A percentile compares a stretch with the other conserved stretches of the same genome.
Evolutionary conservation across 2,797 vertebrate species (phyloP).

Genomic region (Notolepis coatsorum): DNA sequence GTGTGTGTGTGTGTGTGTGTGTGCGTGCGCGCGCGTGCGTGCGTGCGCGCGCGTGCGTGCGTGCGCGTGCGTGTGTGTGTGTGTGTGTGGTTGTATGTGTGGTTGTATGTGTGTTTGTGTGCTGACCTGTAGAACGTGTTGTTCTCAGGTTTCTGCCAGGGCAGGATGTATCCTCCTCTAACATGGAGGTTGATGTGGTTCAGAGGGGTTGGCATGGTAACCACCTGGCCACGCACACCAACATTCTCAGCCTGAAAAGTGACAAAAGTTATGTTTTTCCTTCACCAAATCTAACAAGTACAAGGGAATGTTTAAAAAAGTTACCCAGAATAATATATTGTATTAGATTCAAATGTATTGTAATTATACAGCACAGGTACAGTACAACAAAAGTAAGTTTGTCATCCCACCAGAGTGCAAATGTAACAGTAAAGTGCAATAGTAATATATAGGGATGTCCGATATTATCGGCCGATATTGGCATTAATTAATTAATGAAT

Average conservation of each 20-base stretch:
- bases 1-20: neutral
- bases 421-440: no score
- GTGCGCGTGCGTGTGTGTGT: neutral
- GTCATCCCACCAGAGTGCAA: no score
- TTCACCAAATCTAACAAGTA: no score
- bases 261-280: no score
- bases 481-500: no score
- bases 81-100: neutral
- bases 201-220: constrained; percentile 74
- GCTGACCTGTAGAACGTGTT: constrained; percentile 86
- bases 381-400: no score
- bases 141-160: constrained; percentile 86
- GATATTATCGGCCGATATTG: no score
- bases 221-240: constrained; percentile 10
- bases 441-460: no score
- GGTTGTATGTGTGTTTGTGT: neutral
- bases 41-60: neutral
- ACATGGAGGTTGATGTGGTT: constrained; percentile 90
- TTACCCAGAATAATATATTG: constrained; percentile 3
- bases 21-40: no score
- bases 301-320: neutral
- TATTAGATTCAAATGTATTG: no score
- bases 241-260: constrained; percentile 70
- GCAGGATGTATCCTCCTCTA: constrained; percentile 89
- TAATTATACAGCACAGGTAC: no score